Conservation (phyloP, 2,797 vertebrate species). For the Sebastes itinus region DNA sequence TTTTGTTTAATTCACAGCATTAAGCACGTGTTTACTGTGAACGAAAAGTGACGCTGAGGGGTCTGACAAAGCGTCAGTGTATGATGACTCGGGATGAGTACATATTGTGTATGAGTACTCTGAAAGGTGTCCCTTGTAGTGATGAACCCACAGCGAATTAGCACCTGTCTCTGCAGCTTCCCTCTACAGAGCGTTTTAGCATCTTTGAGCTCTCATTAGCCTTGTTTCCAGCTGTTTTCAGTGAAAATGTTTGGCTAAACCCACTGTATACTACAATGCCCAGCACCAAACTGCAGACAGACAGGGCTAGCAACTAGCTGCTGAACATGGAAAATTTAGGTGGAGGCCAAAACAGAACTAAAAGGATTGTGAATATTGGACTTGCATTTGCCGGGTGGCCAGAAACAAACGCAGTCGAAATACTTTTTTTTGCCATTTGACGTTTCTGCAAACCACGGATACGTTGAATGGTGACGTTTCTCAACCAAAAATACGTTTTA, state of each 20-base stretch:
- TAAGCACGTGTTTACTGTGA: not conserved
- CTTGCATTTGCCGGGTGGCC: not conserved
- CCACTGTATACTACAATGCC: too few relatives aligned
- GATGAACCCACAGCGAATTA: not conserved
- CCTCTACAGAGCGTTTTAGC: not conserved
- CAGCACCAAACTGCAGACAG: not conserved
- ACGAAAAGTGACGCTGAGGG: fast-evolving
- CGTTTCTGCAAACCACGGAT: too few relatives aligned
- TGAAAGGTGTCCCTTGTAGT: not conserved
- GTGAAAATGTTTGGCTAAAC: too few relatives aligned
- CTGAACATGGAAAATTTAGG: not conserved
- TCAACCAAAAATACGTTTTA: too few relatives aligned
- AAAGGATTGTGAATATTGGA: not conserved
- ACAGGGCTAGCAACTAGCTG: not conserved
- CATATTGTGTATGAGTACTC: fast-evolving
- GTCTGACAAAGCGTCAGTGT: not conserved
- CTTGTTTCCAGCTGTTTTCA: too few relatives aligned
- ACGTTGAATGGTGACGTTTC: too few relatives aligned
- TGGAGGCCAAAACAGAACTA: not conserved
- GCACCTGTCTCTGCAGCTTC: not conserved
- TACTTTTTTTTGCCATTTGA: too few relatives aligned
- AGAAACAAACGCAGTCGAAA: not conserved
- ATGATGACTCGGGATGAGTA: not conserved
- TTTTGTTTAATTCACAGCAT: not conserved
- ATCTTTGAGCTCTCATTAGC: not conserved